Conservation (phyloP, 2,888 invertebrate genomes). For the Sphaerophoria rueppellii region DNA sequence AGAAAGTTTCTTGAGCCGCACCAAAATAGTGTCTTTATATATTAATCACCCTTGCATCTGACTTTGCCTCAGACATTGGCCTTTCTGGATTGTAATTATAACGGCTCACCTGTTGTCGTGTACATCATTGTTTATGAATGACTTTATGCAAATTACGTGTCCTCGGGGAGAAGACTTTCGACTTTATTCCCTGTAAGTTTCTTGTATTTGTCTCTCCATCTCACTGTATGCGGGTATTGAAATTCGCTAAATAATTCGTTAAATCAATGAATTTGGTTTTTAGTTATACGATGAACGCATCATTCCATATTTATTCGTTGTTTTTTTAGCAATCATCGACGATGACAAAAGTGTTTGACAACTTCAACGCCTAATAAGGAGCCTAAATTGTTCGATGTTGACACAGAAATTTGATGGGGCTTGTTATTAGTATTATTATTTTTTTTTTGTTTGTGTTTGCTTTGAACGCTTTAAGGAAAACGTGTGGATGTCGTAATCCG, state of each 20-base stretch:
- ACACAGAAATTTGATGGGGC: neutral
- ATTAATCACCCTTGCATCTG: constrained; percentile 7
- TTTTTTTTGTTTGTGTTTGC: neutral
- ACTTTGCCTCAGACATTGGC: constrained; percentile 21
- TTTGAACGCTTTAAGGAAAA: neutral
- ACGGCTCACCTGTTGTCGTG: constrained; percentile 62
- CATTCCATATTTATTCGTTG: neutral
- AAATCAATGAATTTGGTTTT: constrained; percentile 13
- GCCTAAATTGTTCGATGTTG: neutral
- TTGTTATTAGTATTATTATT: neutral
- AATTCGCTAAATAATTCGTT: constrained; percentile 23
- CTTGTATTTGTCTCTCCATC: neutral
- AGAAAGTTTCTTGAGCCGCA: neutral
- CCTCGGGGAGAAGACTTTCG: neutral
- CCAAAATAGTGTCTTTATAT: constrained; percentile 20
- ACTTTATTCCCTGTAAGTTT: neutral
- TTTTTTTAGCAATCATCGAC: neutral
- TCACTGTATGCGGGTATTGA: neutral
- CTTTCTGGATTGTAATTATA: constrained; percentile 42
- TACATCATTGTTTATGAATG: constrained; percentile 70
- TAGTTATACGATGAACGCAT: neutral
- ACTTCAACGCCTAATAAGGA: neutral
- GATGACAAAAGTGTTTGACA: constrained; percentile 16
- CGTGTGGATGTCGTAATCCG: neutral
- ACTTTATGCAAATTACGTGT: constrained; percentile 41